Base-by-base conservation (phyloP, 2,797 vertebrate genomes). In the Graptemys geographica region DNA sequence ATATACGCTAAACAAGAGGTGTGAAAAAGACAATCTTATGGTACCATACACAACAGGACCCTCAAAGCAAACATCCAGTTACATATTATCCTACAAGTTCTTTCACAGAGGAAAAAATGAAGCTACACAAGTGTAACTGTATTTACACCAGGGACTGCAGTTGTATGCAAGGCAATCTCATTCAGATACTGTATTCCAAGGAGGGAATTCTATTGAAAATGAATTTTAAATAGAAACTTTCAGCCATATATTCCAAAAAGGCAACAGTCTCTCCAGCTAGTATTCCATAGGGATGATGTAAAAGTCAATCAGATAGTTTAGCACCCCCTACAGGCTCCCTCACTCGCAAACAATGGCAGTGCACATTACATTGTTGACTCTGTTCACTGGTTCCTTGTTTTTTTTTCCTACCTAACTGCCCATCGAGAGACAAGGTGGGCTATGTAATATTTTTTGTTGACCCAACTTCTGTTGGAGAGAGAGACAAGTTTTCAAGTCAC, bases 211-310 rank as follows among this genome's bases (percentile, higher is more conserved):
- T 87, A 53, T 6, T 92, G 23, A 82, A 80, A 82, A 8, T 41
- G 53, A 83, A 83, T 91, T 90, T 93, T 79, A 96, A 95, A 93
- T 49, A 4, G 84, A 78, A 84, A 52, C 16, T 96, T 80, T 0
- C 21, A 93, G 83, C 37, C 69, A 94, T 81, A 76, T 41, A 55
- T 6, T 79, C 28, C 2, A 53, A 25, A 93, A 94, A 56, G 13
- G 8, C 23, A 62, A 81, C 2, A 83, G 16, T 28, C 47, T 80
- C 90, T 82, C 51, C 81, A 89, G 80, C 3, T 82, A 93, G 62
- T 57, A 85, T 87, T 88, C 72, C 16, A 3, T 79, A 18, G 49
- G 11, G n/a, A 59, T 76, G 88, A 94, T 23, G 27, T 78, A 31
- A 25, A 33, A 65, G 18, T 10, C 56, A 59, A n/a, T 21, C 88